phyloP scores from a whole-genome alignment of 1,140 invertebrate genomes.

The Geopemphigus sp. region DNA sequence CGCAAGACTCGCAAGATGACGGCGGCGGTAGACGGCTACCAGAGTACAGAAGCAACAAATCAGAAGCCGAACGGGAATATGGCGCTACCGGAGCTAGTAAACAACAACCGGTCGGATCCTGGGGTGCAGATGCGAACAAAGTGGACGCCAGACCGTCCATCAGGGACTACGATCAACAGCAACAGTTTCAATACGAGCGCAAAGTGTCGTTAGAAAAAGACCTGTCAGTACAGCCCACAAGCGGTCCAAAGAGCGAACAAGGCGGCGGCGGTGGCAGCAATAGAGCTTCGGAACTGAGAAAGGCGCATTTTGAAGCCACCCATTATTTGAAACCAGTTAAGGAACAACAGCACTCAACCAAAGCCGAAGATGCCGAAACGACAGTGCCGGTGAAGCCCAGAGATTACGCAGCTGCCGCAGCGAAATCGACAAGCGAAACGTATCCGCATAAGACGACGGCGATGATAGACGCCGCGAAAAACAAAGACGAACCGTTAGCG shows the following conservation, averaged over 20 bases:
- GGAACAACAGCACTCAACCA: not conserved
- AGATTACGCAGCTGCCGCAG: not conserved
- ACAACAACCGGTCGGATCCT: not conserved
- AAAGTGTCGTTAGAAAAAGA: not conserved
- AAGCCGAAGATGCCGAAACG: too few relatives aligned
- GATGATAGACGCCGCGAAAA: not conserved
- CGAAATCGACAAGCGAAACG: not conserved
- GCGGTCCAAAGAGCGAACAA: not conserved
- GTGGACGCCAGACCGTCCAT: not conserved
- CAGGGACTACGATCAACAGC: not conserved
- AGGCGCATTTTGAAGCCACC: conserved; percentile 19
- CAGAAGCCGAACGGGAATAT: not conserved
- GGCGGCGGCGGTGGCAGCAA: too few relatives aligned
- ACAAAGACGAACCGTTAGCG: not conserved
- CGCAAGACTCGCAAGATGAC: not conserved
- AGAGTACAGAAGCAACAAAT: not conserved
- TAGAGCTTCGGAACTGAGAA: not conserved
- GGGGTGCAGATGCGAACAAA: not conserved
- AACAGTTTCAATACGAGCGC: not conserved
- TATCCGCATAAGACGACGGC: not conserved
- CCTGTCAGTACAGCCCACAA: too few relatives aligned
- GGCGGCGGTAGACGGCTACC: not conserved
- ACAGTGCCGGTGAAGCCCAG: not conserved
- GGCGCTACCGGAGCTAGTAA: too few relatives aligned
- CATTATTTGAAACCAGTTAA: conserved; percentile 13